Percentiles rank a stretch among this genome's conserved stretches.
Conservation (phyloP, 1,140 invertebrate genomes). For the Bombus terrestris region DNA sequence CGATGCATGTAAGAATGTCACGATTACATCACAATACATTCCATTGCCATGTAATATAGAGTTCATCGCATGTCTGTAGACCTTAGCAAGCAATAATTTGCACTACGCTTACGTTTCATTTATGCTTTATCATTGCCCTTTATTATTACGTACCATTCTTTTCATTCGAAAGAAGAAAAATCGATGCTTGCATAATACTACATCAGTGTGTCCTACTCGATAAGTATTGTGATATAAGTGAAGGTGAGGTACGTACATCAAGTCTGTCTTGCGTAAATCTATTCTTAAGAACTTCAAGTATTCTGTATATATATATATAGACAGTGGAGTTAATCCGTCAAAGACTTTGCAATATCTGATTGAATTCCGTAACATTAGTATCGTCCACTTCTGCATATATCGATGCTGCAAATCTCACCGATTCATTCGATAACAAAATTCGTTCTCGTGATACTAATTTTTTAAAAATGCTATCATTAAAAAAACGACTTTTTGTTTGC, state of each 20-base stretch:
- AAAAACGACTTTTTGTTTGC: too few relatives aligned
- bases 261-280: neutral
- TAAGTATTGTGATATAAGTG: neutral
- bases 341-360: neutral
- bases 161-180: neutral
- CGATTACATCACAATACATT: slow-evolving; percentile 17
- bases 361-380: neutral
- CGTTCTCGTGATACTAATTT: neutral
- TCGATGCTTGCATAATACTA: neutral
- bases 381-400: neutral
- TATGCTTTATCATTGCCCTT: neutral
- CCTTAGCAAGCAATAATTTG: slow-evolving; percentile 6
- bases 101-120: neutral
- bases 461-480: neutral
- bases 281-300: neutral
- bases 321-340: neutral
- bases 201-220: neutral
- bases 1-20: neutral
- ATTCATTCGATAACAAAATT: neutral
- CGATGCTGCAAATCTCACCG: neutral
- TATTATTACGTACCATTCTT: neutral
- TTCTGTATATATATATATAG: neutral
- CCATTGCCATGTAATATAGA: neutral
- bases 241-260: neutral
- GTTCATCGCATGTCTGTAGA: neutral